phyloP scores from a whole-genome alignment of 2,797 vertebrate genomes.

The Eulemur albifrons region DNA sequence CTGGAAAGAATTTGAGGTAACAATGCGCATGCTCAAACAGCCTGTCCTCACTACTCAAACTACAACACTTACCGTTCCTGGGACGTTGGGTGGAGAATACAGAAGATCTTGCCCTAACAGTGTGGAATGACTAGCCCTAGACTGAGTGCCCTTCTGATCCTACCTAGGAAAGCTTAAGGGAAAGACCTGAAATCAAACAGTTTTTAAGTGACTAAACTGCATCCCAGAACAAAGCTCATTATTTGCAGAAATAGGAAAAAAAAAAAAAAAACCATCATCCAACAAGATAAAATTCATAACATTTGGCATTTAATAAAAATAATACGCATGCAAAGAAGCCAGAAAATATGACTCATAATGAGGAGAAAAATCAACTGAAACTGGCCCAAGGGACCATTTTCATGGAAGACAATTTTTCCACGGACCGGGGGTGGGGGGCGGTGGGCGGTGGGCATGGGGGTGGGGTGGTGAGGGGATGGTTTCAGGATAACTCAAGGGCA shows the following conservation, averaged over 20 bases:
- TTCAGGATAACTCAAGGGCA: too few species aligned
- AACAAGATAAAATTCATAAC: neutral
- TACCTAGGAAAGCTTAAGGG: neutral
- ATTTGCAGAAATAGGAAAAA: neutral
- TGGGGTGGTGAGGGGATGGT: too few species aligned
- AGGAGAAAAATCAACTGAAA: neutral
- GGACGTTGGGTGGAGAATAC: neutral
- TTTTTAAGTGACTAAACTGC: neutral
- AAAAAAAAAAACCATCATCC: neutral
- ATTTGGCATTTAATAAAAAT: neutral
- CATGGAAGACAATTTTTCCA: too few species aligned
- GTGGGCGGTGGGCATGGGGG: too few species aligned
- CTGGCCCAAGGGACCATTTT: too few species aligned
- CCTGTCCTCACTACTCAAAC: neutral
- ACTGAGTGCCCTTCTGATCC: neutral
- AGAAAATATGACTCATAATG: neutral
- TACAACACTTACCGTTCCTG: neutral
- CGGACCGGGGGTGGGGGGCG: fast-evolving
- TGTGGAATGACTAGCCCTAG: neutral
- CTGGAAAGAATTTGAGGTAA: neutral
- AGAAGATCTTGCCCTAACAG: neutral
- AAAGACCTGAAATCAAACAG: neutral
- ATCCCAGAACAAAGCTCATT: neutral
- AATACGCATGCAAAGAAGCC: neutral
- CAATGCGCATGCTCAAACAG: neutral